Evolutionary conservation across 2,113 vertebrate species (phyloP).

Genomic region (Haemorhous mexicanus): DNA sequence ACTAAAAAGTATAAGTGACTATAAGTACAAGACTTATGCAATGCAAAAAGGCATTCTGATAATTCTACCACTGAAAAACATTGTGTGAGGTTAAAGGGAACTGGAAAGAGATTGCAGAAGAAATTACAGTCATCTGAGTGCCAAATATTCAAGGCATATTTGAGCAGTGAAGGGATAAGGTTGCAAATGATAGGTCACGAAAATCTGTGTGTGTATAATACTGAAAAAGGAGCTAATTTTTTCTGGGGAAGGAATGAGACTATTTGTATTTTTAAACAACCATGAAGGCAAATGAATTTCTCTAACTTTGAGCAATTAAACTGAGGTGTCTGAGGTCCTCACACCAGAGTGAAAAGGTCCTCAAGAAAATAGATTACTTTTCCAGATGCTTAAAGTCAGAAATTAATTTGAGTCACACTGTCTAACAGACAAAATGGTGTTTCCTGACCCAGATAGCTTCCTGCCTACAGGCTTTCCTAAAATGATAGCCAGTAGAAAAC

Average conservation of each 20-base stretch:
- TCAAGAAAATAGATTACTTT: not conserved
- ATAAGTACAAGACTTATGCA: not conserved
- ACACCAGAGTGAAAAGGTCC: not conserved
- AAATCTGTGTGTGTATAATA: not conserved
- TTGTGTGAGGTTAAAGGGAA: not conserved
- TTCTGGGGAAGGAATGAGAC: not conserved
- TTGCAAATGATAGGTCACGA: not conserved
- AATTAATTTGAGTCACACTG: not conserved
- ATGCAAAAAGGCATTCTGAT: not conserved
- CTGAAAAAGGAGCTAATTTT: not conserved
- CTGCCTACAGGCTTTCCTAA: not conserved
- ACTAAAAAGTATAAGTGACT: not conserved
- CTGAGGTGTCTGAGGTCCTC: not conserved
- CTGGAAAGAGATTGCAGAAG: not conserved
- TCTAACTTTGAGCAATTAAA: not conserved
- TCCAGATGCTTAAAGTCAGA: not conserved
- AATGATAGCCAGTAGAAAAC: not conserved
- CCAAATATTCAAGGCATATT: not conserved
- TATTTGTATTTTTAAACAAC: not conserved
- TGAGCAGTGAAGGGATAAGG: not conserved
- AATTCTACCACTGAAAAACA: not conserved
- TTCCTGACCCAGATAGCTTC: not conserved
- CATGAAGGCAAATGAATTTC: not conserved
- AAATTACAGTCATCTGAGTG: not conserved
- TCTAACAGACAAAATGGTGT: accelerated